Evolutionary conservation across 2,113 vertebrate genomes (phyloP).

Genomic region (Choloepus hoffmanni): DNA sequence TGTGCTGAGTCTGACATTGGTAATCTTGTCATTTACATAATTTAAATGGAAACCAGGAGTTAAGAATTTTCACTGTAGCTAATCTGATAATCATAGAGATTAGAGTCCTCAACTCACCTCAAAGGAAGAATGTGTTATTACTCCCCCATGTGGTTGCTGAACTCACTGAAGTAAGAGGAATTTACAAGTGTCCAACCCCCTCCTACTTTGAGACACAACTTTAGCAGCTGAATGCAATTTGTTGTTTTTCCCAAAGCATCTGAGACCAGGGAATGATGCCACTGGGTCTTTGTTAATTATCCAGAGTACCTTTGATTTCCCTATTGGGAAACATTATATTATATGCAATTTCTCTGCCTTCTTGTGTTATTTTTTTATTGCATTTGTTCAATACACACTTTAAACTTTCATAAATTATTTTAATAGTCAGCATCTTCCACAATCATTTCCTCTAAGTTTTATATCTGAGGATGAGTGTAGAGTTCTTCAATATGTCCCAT

Average conservation of each 20-base stretch:
- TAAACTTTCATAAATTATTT: not conserved
- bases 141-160: not conserved
- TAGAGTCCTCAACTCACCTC: not conserved
- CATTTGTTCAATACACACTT: not conserved
- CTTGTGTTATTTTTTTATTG: no score
- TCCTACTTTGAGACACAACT: not conserved
- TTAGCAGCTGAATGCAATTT: not conserved
- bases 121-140: not conserved
- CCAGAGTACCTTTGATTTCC: not conserved
- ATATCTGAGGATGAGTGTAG: no score
- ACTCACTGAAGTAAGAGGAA: not conserved
- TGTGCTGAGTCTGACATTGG: not conserved
- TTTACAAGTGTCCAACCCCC: not conserved
- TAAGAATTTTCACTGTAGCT: no score
- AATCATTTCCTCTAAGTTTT: not conserved
- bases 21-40: not conserved
- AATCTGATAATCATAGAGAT: no score
- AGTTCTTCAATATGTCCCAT: not conserved
- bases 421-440: not conserved
- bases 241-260: conserved; percentile 48
- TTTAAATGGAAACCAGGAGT: not conserved
- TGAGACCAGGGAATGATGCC: not conserved
- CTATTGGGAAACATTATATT: not conserved
- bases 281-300: not conserved
- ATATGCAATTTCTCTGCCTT: not conserved